Conservation (phyloP, 2,113 vertebrate species). For the Carollia perspicillata region DNA sequence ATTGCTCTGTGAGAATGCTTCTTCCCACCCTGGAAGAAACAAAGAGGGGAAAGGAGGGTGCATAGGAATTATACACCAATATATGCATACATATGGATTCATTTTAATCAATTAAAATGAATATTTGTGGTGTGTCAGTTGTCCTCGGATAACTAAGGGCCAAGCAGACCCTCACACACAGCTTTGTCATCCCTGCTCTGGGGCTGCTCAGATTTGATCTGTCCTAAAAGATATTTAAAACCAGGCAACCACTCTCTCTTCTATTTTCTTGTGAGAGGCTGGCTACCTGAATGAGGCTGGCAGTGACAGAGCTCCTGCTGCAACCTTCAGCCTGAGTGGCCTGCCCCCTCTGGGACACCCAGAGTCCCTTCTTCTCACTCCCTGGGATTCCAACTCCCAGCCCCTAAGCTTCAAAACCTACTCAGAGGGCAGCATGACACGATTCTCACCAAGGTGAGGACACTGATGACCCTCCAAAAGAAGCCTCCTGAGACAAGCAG, state of each 20-base stretch:
- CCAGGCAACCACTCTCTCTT: neutral
- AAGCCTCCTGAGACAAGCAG: neutral
- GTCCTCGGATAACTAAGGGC: neutral
- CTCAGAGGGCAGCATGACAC: neutral
- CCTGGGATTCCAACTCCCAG: neutral
- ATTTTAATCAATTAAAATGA: neutral
- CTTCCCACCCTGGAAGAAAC: neutral
- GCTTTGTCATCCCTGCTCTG: neutral
- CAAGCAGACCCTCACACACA: neutral
- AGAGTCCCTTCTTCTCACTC: neutral
- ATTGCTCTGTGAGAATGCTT: neutral
- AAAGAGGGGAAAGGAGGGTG: neutral
- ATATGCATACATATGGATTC: neutral
- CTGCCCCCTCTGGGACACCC: neutral
- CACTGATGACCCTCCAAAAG: neutral
- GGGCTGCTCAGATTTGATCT: neutral
- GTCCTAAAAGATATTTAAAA: neutral
- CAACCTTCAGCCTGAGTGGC: neutral
- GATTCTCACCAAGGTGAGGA: neutral
- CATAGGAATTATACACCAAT: neutral
- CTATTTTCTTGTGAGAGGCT: neutral
- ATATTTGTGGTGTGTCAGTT: neutral
- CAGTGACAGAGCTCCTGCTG: neutral
- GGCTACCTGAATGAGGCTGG: neutral
- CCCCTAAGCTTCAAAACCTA: neutral